phyloP scores from a whole-genome alignment of 2,888 invertebrate genomes.

The Trachelus stipa region DNA sequence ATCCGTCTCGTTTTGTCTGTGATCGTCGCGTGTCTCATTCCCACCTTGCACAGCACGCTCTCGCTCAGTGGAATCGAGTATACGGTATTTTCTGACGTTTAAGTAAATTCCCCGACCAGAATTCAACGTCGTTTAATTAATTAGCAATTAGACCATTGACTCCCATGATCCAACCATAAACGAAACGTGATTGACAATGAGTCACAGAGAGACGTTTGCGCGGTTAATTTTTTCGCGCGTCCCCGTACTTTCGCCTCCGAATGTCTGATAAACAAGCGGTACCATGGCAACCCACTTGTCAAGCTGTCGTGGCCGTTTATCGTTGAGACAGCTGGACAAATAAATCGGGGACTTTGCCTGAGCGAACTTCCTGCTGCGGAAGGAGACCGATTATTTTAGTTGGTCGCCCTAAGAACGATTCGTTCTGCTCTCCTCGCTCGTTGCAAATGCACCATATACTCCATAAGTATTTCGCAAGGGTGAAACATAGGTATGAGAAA shows the following conservation, averaged over 20 bases:
- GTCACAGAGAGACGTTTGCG: background rate
- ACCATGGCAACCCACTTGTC: conserved; percentile 26
- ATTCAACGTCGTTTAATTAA: background rate
- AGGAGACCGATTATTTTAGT: background rate
- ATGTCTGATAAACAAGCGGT: conserved; percentile 25
- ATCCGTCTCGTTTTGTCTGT: background rate
- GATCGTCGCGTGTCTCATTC: background rate
- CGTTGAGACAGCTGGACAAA: background rate
- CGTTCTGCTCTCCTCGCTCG: background rate
- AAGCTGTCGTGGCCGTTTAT: conserved; percentile 8
- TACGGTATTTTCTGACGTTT: background rate
- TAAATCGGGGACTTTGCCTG: background rate
- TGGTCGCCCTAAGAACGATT: background rate
- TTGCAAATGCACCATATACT: background rate
- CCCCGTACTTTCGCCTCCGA: background rate
- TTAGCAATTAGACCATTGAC: background rate
- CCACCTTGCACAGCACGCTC: background rate
- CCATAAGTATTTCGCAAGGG: background rate
- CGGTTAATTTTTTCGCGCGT: background rate
- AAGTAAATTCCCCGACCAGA: background rate
- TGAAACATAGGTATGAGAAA: background rate
- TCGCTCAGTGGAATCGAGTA: background rate
- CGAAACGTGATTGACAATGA: background rate
- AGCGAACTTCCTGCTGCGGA: background rate
- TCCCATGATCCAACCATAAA: background rate